Conservation (phyloP, 2,888 invertebrate genomes). For the Trissolcus japonicus region DNA sequence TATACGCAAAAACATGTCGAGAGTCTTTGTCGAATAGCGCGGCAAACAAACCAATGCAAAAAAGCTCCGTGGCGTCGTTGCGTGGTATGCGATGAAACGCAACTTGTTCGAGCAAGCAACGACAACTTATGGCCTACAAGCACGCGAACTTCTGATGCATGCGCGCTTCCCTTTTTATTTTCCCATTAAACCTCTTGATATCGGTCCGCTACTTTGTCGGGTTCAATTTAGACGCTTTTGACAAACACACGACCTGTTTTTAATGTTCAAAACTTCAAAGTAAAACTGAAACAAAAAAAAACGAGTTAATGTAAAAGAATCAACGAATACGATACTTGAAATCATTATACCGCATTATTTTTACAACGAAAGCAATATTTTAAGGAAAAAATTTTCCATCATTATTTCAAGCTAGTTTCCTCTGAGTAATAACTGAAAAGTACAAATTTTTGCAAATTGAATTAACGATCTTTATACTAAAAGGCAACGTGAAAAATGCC, state of each 20-base stretch:
- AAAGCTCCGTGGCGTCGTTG: conserved; percentile 20
- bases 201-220: conserved; percentile 1
- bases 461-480: conserved; percentile 24
- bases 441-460: conserved; percentile 15
- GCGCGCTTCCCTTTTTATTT: conserved; percentile 23
- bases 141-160: conserved; percentile 60
- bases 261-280: no score
- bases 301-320: no score
- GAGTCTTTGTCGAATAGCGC: conserved; percentile 11
- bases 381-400: background rate
- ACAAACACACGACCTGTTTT: background rate
- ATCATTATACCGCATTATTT: no score
- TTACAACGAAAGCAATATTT: conserved; percentile 1
- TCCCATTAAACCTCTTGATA: conserved; percentile 11
- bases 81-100: conserved; percentile 25
- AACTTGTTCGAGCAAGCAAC: conserved; percentile 17
- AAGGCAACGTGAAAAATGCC: conserved; percentile 15
- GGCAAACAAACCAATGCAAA: conserved; percentile 26
- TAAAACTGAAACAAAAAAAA: no score
- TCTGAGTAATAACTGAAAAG: conserved; percentile 15
- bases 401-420: background rate
- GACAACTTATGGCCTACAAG: conserved; percentile 62
- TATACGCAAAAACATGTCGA: conserved; percentile 2
- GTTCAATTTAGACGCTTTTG: background rate
- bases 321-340: no score